Conservation (phyloP, 2,113 vertebrate genomes). For the Scortum barcoo region DNA sequence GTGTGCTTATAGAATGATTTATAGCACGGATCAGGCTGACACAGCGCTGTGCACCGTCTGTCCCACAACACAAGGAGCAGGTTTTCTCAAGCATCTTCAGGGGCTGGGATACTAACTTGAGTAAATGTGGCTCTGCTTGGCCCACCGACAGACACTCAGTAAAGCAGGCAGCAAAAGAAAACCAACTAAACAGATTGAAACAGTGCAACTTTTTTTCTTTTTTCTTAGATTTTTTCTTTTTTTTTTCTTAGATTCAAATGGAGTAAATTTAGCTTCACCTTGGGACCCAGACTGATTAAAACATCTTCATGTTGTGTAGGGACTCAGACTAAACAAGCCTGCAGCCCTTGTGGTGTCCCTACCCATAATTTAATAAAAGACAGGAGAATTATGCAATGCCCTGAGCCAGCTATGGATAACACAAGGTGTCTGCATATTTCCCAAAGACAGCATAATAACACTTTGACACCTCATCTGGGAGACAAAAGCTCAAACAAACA, state of each 20-base stretch:
- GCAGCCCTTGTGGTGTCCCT: conserved; percentile 45
- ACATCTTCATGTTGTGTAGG: conserved; percentile 57
- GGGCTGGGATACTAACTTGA: conserved; percentile 5
- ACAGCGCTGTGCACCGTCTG: conserved; percentile 42
- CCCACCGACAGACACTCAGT: conserved; percentile 19
- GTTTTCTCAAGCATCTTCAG: conserved; percentile 32
- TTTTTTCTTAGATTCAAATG: conserved; percentile 22
- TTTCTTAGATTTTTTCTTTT: conserved; percentile 5
- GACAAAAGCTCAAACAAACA: conserved; percentile 44
- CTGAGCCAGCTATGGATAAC: conserved; percentile 44
- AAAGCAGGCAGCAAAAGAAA: conserved; percentile 22
- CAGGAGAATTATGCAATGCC: conserved; percentile 44
- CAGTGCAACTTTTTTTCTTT: conserved; percentile 5
- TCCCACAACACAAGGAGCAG: conserved; percentile 13
- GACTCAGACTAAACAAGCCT: conserved; percentile 52
- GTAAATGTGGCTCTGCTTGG: conserved; percentile 25
- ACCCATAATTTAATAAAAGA: conserved; percentile 53
- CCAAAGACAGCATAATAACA: conserved; percentile 46
- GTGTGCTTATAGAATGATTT: conserved; percentile 54
- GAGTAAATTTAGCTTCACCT: conserved; percentile 64
- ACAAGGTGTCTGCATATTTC: conserved; percentile 51
- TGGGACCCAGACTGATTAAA: conserved; percentile 66
- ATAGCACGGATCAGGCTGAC: conserved; percentile 54
- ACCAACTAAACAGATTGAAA: conserved; percentile 35
- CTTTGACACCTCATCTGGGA: conserved; percentile 49